Percentiles rank a stretch among this genome's conserved stretches.
These are phyloP conservation scores for Laterallus jamaicensis DNA, from an alignment of 2,113 vertebrate genomes.

Conservation along the genomic window DNA sequence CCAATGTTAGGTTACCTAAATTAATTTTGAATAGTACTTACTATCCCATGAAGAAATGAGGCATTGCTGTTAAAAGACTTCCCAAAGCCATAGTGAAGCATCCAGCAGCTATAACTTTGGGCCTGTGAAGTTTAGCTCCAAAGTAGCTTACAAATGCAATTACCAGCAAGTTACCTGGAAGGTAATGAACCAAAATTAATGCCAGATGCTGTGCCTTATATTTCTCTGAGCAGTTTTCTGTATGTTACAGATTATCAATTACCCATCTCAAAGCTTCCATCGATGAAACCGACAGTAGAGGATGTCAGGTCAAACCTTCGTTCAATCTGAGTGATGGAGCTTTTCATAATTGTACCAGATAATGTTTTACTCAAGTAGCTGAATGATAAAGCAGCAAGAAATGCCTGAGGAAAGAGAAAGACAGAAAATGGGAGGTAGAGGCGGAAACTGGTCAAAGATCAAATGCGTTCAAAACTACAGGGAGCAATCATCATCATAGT, in stretches of 20 bases:
- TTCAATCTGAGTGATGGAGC: conserved; percentile 91
- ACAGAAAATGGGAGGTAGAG: neutral
- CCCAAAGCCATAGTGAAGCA: conserved; percentile 85
- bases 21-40: conserved; percentile 67
- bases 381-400: conserved; percentile 85
- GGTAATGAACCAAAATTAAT: neutral
- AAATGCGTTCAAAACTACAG: neutral
- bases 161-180: conserved; percentile 89
- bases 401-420: conserved; percentile 74
- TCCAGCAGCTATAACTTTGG: conserved; percentile 85
- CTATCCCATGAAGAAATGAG: conserved; percentile 96
- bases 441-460: neutral
- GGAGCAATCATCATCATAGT: neutral
- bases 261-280: conserved; percentile 95
- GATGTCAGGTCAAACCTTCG: conserved; percentile 88
- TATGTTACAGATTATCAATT: neutral
- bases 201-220: neutral
- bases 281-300: conserved; percentile 81
- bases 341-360: conserved; percentile 86
- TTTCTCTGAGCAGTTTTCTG: neutral
- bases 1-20: neutral
- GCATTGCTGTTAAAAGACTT: conserved; percentile 82
- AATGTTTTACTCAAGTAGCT: conserved; percentile 83
- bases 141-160: conserved; percentile 92
- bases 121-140: conserved; percentile 89